phyloP scores from a whole-genome alignment of 2,113 vertebrate genomes.

The Anas platyrhynchos region DNA sequence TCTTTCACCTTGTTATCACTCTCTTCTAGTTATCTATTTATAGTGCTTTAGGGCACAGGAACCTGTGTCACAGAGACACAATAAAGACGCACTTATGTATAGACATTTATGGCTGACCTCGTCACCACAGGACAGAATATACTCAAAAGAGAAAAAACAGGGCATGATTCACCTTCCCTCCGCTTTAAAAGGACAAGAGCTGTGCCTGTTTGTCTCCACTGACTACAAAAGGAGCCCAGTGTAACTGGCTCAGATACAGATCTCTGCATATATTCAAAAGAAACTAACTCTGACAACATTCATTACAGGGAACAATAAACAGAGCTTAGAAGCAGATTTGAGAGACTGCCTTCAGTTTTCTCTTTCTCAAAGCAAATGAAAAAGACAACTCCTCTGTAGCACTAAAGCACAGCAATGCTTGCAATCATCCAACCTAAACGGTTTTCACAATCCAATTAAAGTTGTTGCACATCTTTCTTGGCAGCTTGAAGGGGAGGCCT shows the following conservation, averaged over 20 bases:
- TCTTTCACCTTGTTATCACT: neutral
- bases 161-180: neutral
- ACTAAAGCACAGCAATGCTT: neutral
- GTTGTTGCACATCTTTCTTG: neutral
- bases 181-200: neutral
- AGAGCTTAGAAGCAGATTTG: conserved; percentile 30
- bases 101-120: neutral
- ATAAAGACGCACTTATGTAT: neutral
- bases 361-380: neutral
- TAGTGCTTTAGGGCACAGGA: accelerated
- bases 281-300: conserved; percentile 6
- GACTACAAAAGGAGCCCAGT: neutral
- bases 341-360: neutral
- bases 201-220: neutral
- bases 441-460: neutral
- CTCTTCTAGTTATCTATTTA: neutral
- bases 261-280: neutral
- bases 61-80: neutral
- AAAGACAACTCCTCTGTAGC: neutral
- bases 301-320: conserved; percentile 5
- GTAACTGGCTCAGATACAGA: neutral
- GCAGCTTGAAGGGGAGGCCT: neutral
- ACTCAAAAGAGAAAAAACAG: neutral
- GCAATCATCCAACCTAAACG: neutral
- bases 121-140: neutral